phyloP scores from a whole-genome alignment of 2,113 vertebrate genomes.

The Rhinopomastus cyanomelas region DNA sequence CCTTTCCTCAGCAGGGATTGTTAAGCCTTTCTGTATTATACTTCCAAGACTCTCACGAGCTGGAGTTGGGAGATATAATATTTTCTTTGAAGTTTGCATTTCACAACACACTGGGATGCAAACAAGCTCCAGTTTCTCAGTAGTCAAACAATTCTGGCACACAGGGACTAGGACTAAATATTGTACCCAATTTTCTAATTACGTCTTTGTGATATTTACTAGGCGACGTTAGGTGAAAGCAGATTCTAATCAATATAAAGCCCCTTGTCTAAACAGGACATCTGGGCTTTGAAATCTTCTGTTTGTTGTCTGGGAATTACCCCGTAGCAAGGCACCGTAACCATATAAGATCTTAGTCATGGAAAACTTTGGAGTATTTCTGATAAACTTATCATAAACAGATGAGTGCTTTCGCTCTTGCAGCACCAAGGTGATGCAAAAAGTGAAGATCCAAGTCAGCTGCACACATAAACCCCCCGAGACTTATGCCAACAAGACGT shows the following conservation, averaged over 20 bases:
- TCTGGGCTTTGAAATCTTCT: slow-evolving; percentile 72
- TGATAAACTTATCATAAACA: slow-evolving; percentile 56
- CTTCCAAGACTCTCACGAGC: slow-evolving; percentile 80
- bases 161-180: slow-evolving; percentile 71
- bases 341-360: slow-evolving; percentile 52
- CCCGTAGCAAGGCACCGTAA: slow-evolving; percentile 58
- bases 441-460: slow-evolving; percentile 61
- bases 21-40: slow-evolving; percentile 80
- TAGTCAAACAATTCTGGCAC: slow-evolving; percentile 79
- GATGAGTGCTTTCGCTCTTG: slow-evolving; percentile 39
- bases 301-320: slow-evolving; percentile 62
- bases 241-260: slow-evolving; percentile 69
- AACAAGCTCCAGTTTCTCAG: slow-evolving; percentile 76
- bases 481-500: slow-evolving; percentile 44
- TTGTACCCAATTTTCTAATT: slow-evolving; percentile 78
- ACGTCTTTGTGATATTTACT: slow-evolving; percentile 70
- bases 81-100: slow-evolving; percentile 84
- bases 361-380: slow-evolving; percentile 58
- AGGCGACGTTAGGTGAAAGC: slow-evolving; percentile 66
- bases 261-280: slow-evolving; percentile 72
- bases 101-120: slow-evolving; percentile 78
- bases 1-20: slow-evolving; percentile 81
- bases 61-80: slow-evolving; percentile 82
- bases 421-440: slow-evolving; percentile 64
- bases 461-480: slow-evolving; percentile 35